Percentiles rank a stretch among this genome's conserved stretches.
phyloP scores from a whole-genome alignment of 2,797 vertebrate genomes.

The Coccyzus lansbergi region DNA sequence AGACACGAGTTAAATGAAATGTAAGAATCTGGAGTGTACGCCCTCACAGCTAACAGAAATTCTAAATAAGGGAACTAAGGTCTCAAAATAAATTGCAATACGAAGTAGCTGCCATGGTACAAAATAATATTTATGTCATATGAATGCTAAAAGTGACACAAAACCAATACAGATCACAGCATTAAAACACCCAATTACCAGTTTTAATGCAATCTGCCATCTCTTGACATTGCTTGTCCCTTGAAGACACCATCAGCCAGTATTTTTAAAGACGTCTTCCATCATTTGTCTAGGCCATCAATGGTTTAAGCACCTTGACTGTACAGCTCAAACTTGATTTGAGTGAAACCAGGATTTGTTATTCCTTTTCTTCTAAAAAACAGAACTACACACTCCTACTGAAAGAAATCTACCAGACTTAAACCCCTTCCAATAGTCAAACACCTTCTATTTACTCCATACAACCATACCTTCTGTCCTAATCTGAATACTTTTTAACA shows the following conservation, averaged over 20 bases:
- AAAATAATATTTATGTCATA: background rate
- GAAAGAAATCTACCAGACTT: background rate
- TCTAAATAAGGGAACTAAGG: background rate
- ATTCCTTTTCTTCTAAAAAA: background rate
- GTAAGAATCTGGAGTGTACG: rapidly evolving
- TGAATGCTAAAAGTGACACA: background rate
- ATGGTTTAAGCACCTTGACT: background rate
- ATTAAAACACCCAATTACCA: background rate
- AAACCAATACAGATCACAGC: background rate
- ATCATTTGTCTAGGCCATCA: background rate
- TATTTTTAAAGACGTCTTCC: background rate
- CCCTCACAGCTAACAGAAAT: background rate
- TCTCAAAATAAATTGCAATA: background rate
- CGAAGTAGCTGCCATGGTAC: background rate
- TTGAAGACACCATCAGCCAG: background rate
- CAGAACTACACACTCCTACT: background rate
- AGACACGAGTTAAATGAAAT: background rate
- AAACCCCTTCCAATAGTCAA: background rate
- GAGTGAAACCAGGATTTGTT: background rate
- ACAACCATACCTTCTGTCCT: background rate
- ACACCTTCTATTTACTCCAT: background rate
- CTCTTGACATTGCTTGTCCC: background rate
- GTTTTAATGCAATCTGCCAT: background rate
- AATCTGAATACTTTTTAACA: background rate
- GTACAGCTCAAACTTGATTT: background rate